Evolutionary conservation across 2,888 invertebrate genomes (phyloP).

Genomic region (Cerastis leucographa): DNA sequence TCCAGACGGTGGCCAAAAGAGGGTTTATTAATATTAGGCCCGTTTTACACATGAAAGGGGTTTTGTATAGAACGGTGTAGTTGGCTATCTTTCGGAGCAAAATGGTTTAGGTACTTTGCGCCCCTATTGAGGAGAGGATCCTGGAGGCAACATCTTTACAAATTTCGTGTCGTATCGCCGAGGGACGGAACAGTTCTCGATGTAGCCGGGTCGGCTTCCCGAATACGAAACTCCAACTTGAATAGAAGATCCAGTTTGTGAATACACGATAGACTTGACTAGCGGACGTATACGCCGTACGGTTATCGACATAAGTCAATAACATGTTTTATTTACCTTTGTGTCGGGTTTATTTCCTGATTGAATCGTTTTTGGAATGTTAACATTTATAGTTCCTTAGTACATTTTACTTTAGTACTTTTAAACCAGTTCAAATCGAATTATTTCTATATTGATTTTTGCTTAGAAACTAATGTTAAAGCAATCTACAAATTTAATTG

Average conservation of each 20-base stretch:
- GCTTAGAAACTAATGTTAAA: background rate
- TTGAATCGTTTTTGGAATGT: slow-evolving; percentile 7
- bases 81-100: slow-evolving; percentile 54
- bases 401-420: background rate
- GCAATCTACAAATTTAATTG: slow-evolving; percentile 25
- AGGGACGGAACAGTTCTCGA: slow-evolving; percentile 73
- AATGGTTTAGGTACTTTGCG: slow-evolving; percentile 70
- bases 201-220: slow-evolving; percentile 67
- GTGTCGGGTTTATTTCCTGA: slow-evolving; percentile 27
- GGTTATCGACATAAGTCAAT: slow-evolving; percentile 43
- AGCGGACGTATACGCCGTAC: slow-evolving; percentile 36
- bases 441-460: background rate
- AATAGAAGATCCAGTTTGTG: slow-evolving; percentile 74
- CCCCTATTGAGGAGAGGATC: slow-evolving; percentile 64
- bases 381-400: no score
- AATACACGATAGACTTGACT: slow-evolving; percentile 63
- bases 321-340: slow-evolving; percentile 24
- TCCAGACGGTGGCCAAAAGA: slow-evolving; percentile 38
- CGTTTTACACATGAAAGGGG: slow-evolving; percentile 54
- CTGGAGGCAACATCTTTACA: slow-evolving; percentile 74
- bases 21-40: slow-evolving; percentile 60
- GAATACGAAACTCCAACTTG: slow-evolving; percentile 70
- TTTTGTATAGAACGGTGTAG: slow-evolving; percentile 44
- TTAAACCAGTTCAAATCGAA: background rate
- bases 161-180: slow-evolving; percentile 75